phyloP scores from a whole-genome alignment of 2,797 vertebrate genomes.

The Denticeps clupeoides region DNA sequence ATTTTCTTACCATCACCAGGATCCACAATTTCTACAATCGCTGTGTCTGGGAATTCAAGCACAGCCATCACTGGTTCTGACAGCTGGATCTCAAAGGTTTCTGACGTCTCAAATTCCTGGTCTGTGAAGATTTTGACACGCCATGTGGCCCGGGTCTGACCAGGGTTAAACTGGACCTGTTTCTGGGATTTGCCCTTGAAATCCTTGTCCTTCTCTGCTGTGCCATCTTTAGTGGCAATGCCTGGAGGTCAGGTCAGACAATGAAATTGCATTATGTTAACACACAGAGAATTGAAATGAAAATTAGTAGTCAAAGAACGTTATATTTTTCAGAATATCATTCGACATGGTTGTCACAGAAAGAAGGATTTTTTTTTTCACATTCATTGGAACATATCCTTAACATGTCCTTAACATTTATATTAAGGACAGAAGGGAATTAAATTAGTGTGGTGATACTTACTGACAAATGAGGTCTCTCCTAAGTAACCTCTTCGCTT shows the following conservation, averaged over 20 bases:
- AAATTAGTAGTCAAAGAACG: no score
- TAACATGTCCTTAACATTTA: not conserved
- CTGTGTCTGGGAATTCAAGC: constrained; percentile 64
- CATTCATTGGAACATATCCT: not conserved
- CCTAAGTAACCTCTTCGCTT: constrained; percentile 67
- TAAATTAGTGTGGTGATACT: constrained; percentile 39
- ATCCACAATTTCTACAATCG: constrained; percentile 74
- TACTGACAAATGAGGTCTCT: constrained; percentile 78
- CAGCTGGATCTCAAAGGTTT: constrained; percentile 75
- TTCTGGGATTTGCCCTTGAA: constrained; percentile 73
- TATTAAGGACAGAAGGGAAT: not conserved
- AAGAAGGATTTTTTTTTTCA: no score
- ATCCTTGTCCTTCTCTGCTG: constrained; percentile 72
- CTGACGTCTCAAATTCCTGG: constrained; percentile 70
- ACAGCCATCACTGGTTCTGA: constrained; percentile 73
- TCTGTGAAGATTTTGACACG: constrained; percentile 73
- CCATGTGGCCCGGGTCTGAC: constrained; percentile 71
- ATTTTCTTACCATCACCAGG: constrained; percentile 68
- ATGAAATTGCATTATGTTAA: no score
- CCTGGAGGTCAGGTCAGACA: constrained; percentile 48
- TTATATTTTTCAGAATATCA: no score
- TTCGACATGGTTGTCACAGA: no score
- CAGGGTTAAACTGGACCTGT: constrained; percentile 76
- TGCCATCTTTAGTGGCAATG: constrained; percentile 72
- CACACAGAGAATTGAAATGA: no score